Percentiles rank a stretch among this genome's conserved stretches.
phyloP scores from a whole-genome alignment of 2,888 invertebrate species.

The Oxycera nigricornis region DNA sequence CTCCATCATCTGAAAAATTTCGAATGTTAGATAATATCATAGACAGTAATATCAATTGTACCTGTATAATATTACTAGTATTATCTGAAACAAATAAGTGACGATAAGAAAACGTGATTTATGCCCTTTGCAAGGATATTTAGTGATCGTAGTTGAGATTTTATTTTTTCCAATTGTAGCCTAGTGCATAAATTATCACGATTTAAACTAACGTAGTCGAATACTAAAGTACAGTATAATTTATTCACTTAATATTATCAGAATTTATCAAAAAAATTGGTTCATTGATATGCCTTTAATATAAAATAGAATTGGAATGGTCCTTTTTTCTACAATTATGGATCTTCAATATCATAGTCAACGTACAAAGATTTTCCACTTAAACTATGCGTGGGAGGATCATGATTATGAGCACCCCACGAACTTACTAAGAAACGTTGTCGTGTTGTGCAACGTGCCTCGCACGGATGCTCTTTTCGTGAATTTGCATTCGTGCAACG shows the following conservation, averaged over 20 bases:
- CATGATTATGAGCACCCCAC: conserved; percentile 50
- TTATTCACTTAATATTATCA: too few relatives aligned
- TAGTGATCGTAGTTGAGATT: too few relatives aligned
- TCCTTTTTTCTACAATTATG: conserved; percentile 40
- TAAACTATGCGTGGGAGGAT: conserved; percentile 47
- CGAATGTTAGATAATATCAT: background rate
- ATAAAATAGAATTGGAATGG: background rate
- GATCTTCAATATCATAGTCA: conserved; percentile 50
- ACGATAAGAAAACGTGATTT: conserved; percentile 42
- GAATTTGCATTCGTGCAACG: conserved; percentile 49
- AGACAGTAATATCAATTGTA: background rate
- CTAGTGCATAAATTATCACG: too few relatives aligned
- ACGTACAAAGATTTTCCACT: conserved; percentile 44
- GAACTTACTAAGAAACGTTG: conserved; percentile 49
- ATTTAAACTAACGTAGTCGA: too few relatives aligned
- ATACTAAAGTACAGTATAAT: too few relatives aligned
- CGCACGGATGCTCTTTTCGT: conserved; percentile 49
- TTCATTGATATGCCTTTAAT: background rate
- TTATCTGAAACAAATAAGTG: conserved; percentile 24
- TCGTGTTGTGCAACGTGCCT: conserved; percentile 50
- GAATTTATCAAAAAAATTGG: background rate
- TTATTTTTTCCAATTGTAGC: too few relatives aligned
- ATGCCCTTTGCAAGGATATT: too few relatives aligned
- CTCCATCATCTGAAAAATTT: conserved; percentile 16
- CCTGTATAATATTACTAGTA: background rate